phyloP scores from a whole-genome alignment of 1,140 invertebrate genomes.

The Euura saliciscinereae region DNA sequence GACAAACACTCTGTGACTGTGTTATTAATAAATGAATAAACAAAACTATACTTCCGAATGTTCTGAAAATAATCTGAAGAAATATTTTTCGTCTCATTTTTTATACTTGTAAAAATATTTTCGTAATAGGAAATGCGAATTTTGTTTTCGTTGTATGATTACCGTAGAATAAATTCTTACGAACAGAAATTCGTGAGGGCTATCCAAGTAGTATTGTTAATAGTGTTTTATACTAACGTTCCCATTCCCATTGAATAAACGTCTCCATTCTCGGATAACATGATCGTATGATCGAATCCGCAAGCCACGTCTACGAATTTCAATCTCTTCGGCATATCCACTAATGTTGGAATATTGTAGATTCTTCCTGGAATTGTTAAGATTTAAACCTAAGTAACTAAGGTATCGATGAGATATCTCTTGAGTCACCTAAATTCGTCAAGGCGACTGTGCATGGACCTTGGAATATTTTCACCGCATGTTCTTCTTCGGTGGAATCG shows the following conservation, averaged over 20 bases:
- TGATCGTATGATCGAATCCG: conserved; percentile 80
- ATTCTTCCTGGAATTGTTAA: conserved; percentile 55
- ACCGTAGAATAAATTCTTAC: too few relatives aligned
- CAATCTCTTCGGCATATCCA: conserved; percentile 62
- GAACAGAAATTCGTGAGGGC: conserved; percentile 9
- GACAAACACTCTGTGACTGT: too few relatives aligned
- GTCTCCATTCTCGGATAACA: conserved; percentile 73
- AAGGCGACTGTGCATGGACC: conserved; percentile 42
- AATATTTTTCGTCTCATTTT: too few relatives aligned
- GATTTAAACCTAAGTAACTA: background rate
- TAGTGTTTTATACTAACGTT: conserved; percentile 64
- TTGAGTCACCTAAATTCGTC: conserved; percentile 48
- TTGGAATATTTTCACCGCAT: conserved; percentile 42
- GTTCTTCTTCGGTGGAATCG: conserved; percentile 31
- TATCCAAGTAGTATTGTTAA: background rate
- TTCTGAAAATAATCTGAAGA: too few relatives aligned
- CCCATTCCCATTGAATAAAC: conserved; percentile 83
- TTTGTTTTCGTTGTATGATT: too few relatives aligned
- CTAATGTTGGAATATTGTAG: conserved; percentile 65
- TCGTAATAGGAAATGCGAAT: too few relatives aligned
- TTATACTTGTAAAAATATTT: too few relatives aligned
- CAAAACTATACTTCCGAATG: too few relatives aligned
- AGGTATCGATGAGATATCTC: too few relatives aligned
- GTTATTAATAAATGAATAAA: too few relatives aligned
- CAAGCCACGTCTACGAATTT: conserved; percentile 70